Evolutionary conservation across 2,888 invertebrate species (phyloP).

Genomic region (Phorcus lineatus): DNA sequence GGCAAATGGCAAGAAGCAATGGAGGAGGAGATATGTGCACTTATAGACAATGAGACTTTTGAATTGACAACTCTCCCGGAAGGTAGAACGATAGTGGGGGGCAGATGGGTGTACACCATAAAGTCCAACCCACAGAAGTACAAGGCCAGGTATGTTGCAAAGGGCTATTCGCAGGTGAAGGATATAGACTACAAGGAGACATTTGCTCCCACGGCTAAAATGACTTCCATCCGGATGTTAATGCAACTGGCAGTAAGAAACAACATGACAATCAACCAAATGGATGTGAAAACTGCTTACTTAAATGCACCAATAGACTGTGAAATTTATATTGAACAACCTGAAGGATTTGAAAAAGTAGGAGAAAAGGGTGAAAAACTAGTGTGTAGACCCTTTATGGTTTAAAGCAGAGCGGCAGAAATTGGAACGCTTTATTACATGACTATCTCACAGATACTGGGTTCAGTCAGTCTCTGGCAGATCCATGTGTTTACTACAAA

Average conservation of each 20-base stretch:
- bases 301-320: no score
- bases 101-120: constrained; percentile 41
- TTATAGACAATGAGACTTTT: constrained; percentile 42
- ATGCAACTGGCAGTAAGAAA: constrained; percentile 43
- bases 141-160: constrained; percentile 44
- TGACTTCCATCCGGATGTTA: constrained; percentile 39
- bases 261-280: constrained; percentile 35
- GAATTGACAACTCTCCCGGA: constrained; percentile 34
- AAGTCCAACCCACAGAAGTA: constrained; percentile 32
- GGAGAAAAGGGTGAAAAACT: no score
- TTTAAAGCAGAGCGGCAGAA: no score
- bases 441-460: no score
- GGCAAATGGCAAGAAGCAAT: constrained; percentile 33
- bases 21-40: constrained; percentile 40
- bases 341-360: no score
- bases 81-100: constrained; percentile 36
- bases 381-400: no score
- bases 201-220: constrained; percentile 45
- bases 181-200: constrained; percentile 48
- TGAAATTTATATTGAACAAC: no score
- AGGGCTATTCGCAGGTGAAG: no score
- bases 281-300: no score
- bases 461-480: no score
- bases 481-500: no score
- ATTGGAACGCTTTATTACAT: no score